phyloP scores from a whole-genome alignment of 1,140 invertebrate genomes.

The Eumeta japonica region DNA sequence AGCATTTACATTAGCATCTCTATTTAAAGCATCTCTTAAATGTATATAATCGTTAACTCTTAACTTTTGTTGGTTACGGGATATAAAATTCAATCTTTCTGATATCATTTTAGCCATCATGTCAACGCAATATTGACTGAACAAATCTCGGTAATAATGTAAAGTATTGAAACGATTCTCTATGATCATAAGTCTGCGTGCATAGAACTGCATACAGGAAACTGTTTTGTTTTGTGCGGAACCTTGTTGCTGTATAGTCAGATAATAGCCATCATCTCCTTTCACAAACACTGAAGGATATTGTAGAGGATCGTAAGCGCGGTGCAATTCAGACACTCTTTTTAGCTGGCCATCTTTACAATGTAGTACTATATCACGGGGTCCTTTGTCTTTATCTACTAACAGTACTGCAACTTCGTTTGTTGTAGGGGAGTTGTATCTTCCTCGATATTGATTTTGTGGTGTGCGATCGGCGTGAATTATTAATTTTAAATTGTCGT shows the following conservation, averaged over 20 bases:
- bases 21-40: conserved; percentile 8
- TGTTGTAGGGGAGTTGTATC: conserved; percentile 41
- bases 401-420: conserved; percentile 43
- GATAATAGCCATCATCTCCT: conserved; percentile 41
- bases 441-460: conserved; percentile 33
- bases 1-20: conserved; percentile 6
- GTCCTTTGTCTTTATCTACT: conserved; percentile 24
- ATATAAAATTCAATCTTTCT: conserved; percentile 27
- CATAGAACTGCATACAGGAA: not conserved
- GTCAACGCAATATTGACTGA: conserved; percentile 22
- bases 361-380: conserved; percentile 10
- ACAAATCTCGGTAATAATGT: no score
- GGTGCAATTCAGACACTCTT: conserved; percentile 28
- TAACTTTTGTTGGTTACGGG: conserved; percentile 39
- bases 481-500: conserved; percentile 18
- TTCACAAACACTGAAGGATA: conserved; percentile 47
- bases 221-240: not conserved
- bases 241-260: conserved; percentile 17
- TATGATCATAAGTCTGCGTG: no score
- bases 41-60: conserved; percentile 33
- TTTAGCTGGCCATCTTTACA: conserved; percentile 9
- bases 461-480: conserved; percentile 39
- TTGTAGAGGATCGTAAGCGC: conserved; percentile 40
- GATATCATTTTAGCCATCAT: conserved; percentile 52
- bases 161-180: no score